Percentiles rank a stretch among this genome's conserved stretches.
These are phyloP conservation scores for Meteorus cinctellus DNA, from an alignment of 2,888 invertebrate species.

Conservation along the genomic window DNA sequence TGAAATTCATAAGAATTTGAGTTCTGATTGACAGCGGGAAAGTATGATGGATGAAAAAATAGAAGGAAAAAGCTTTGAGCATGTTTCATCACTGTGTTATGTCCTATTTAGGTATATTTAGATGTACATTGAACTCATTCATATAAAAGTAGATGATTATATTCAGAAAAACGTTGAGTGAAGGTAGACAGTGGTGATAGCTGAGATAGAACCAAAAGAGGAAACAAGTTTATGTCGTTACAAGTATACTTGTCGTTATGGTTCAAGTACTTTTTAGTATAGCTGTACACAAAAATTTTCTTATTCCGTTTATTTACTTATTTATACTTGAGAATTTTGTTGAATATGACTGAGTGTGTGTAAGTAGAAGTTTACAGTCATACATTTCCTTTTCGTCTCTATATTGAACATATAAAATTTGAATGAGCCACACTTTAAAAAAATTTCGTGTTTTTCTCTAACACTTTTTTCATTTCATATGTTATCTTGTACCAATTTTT, in stretches of 20 bases:
- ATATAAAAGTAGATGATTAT: not conserved
- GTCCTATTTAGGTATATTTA: not conserved
- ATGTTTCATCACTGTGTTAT: not conserved
- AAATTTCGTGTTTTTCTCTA: not conserved
- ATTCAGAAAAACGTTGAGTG: not conserved
- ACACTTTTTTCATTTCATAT: not conserved
- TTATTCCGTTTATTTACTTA: not conserved
- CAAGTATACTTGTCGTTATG: slow-evolving; percentile 8
- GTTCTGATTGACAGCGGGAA: too few relatives aligned
- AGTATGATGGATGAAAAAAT: too few relatives aligned
- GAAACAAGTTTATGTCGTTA: not conserved
- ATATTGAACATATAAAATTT: not conserved
- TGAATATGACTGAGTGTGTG: not conserved
- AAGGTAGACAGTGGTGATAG: not conserved
- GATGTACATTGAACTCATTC: not conserved
- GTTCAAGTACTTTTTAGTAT: not conserved
- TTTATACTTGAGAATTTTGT: not conserved
- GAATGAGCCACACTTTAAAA: not conserved
- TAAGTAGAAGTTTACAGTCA: not conserved
- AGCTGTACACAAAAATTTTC: not conserved
- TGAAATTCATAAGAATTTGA: too few relatives aligned
- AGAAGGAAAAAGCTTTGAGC: not conserved
- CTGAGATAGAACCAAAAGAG: not conserved
- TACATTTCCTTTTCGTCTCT: not conserved
- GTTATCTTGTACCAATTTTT: not conserved